phyloP scores from a whole-genome alignment of 2,113 vertebrate species.

The Emydocephalus ijimae region DNA sequence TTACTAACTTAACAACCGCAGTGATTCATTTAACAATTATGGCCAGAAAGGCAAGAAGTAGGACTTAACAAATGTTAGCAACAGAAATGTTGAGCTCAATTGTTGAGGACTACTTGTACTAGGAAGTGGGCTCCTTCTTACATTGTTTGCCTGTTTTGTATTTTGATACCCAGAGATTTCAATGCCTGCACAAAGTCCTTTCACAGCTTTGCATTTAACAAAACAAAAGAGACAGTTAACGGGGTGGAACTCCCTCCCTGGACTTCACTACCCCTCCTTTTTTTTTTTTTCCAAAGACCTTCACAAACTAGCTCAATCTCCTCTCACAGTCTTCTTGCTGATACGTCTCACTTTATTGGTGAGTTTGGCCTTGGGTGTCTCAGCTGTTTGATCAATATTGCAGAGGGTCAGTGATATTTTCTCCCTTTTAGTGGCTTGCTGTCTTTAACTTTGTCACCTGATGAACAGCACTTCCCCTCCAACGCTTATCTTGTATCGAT shows the following conservation, averaged over 20 bases:
- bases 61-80: not conserved
- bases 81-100: not conserved
- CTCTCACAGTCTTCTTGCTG: conserved; percentile 71
- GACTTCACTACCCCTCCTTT: conserved; percentile 25
- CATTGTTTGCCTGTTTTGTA: not conserved
- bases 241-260: conserved; percentile 68
- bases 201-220: conserved; percentile 39
- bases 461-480: conserved; percentile 92
- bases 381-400: conserved; percentile 95
- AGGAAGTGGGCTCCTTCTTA: not conserved
- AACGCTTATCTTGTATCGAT: conserved; percentile 98
- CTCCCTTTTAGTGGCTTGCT: conserved; percentile 87
- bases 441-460: conserved; percentile 93
- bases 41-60: not conserved
- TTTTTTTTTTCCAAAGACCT: conserved; percentile 69
- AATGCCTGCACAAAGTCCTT: not conserved
- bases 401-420: conserved; percentile 91
- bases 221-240: conserved; percentile 64
- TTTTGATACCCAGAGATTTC: not conserved
- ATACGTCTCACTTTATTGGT: conserved; percentile 99
- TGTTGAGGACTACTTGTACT: not conserved
- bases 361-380: conserved; percentile 94
- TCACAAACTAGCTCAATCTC: conserved; percentile 66
- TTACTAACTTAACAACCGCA: not conserved
- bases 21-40: not conserved